Evolutionary conservation across 2,797 vertebrate species (phyloP).

Genomic region (Anguilla pacifica): DNA sequence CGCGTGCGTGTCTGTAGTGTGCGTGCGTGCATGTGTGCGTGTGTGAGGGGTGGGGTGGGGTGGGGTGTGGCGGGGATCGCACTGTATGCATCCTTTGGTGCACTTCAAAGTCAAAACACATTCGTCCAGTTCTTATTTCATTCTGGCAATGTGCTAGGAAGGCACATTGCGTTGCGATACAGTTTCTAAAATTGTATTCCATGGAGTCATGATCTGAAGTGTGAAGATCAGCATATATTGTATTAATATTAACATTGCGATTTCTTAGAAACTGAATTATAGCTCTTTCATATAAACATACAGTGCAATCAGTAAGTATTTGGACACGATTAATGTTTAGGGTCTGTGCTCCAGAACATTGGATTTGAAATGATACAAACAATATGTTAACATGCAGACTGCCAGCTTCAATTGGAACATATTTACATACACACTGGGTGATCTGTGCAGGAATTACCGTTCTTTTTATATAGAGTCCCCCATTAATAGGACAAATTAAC

Average conservation of each 20-base stretch:
- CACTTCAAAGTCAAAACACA: background rate
- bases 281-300: background rate
- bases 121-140: background rate
- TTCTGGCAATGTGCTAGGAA: background rate
- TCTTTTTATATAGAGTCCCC: too few species aligned
- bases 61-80: background rate
- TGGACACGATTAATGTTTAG: background rate
- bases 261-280: background rate
- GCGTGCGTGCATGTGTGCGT: background rate
- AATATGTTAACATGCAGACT: too few species aligned
- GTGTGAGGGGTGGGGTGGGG: background rate
- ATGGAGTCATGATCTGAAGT: background rate
- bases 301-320: background rate
- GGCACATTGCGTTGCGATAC: background rate
- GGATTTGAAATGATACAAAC: too few species aligned
- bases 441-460: too few species aligned
- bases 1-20: background rate
- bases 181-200: background rate
- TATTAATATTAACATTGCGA: background rate
- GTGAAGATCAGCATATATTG: background rate
- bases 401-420: too few species aligned
- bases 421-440: too few species aligned
- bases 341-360: too few species aligned
- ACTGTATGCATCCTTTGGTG: background rate
- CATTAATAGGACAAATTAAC: too few species aligned